Base-by-base conservation (phyloP, 2,113 vertebrate genomes). In the Pteruthius melanotis region DNA sequence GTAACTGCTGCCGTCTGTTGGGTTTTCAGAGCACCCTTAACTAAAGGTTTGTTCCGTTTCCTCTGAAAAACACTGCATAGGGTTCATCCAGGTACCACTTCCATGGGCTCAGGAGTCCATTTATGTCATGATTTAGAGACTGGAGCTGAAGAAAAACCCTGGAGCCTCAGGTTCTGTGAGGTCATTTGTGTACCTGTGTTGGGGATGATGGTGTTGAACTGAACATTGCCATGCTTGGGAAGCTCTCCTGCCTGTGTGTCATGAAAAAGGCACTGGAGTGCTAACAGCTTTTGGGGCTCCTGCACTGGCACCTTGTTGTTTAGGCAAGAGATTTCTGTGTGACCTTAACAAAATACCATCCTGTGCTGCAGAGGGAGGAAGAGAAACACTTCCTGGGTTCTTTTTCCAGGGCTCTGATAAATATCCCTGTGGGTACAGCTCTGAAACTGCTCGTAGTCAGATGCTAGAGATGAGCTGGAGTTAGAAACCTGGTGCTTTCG, bases 91-190 rank as follows among this genome's bases (percentile, higher is more conserved):
- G 5, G 10, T 49, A 27, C 21, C 35, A 3, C 64, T 78, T 63
- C n/a, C 10, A 23, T 20, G 22, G 69, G 47, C 20, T 57, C 19
- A 8, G 59, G 54, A 44, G 44, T n/a, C 47, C 3, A 1, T 44
- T 61, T 69, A 13, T 72, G 14, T 11, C 31, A 27, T 2, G 2
- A 7, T 9, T 13, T 0, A 53, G 53, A 74, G 44, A 13, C 3
- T 44, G 35, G 59, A 64, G 54, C 30, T 60, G 54, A 59, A 37
- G 65, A 21, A 18, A n/a, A n/a, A 2, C 5, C 16, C 11, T 33
- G 1, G 40, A 37, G 28, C n/a, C 5, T 30, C 21, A 49, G 13
- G 16, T 63, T 81, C 13, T 53, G 7, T 47, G 49, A 19, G 21
- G 17, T 57, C 1, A 1, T 49, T 59, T 44, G 4, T 39, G 31